These are phyloP conservation scores for Stictocephala bisonia DNA, from an alignment of 2,888 invertebrate genomes.

Conservation along the genomic window DNA sequence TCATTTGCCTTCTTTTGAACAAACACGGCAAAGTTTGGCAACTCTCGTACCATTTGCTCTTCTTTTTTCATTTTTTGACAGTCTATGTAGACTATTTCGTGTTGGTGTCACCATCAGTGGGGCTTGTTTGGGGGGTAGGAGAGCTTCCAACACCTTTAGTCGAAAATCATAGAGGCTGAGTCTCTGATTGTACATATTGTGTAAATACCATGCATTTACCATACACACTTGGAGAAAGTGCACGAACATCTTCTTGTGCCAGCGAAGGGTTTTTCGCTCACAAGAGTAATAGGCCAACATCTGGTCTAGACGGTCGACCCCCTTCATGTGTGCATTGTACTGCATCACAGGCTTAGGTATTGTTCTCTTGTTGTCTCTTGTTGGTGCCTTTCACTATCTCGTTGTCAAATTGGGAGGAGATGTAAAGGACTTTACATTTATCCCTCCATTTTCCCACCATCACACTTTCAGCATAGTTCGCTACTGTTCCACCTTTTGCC, in stretches of 20 bases:
- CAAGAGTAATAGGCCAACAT: slow-evolving; percentile 48
- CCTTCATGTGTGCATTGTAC: slow-evolving; percentile 45
- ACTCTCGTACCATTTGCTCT: neutral
- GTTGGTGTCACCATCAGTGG: neutral
- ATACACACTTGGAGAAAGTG: slow-evolving; percentile 49
- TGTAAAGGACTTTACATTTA: slow-evolving; percentile 44
- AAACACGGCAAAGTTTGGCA: slow-evolving; percentile 47
- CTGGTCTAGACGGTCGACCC: slow-evolving; percentile 45
- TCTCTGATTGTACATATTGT: slow-evolving; percentile 26
- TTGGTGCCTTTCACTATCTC: slow-evolving; percentile 37
- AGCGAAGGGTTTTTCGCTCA: slow-evolving; percentile 36
- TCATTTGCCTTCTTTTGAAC: slow-evolving; percentile 49
- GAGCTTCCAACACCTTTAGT: slow-evolving; percentile 32
- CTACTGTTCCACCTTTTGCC: slow-evolving; percentile 45
- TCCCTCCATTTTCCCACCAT: slow-evolving; percentile 47
- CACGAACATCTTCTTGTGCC: slow-evolving; percentile 51
- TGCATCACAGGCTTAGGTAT: slow-evolving; percentile 36
- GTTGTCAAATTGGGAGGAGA: slow-evolving; percentile 42
- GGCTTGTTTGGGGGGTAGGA: slow-evolving; percentile 1
- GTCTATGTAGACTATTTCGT: neutral
- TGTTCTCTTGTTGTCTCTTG: slow-evolving; percentile 20
- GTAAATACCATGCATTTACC: slow-evolving; percentile 46
- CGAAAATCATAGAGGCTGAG: slow-evolving; percentile 47
- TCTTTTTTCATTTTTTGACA: slow-evolving; percentile 7
- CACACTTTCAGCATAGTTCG: neutral